Evolutionary conservation across 2,888 invertebrate species (phyloP).

Genomic region (Eupeodes luniger): DNA sequence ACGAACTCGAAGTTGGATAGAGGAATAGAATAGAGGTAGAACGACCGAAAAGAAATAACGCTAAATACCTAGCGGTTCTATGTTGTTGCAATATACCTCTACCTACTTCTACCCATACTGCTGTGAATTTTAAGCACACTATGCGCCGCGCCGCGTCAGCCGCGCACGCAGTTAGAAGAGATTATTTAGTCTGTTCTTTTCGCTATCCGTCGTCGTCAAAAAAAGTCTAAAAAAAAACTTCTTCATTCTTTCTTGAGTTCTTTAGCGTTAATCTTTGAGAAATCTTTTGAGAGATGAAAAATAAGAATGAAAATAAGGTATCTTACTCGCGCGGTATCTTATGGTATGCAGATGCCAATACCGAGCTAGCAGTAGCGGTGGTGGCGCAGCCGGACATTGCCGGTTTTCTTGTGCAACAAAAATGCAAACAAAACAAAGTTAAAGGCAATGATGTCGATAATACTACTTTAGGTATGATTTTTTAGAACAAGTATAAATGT

Average conservation of each 20-base stretch:
- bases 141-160: background rate
- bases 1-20: background rate
- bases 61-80: slow-evolving; percentile 75
- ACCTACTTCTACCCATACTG: slow-evolving; percentile 31
- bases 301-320: slow-evolving; percentile 23
- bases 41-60: slow-evolving; percentile 51
- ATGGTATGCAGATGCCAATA: slow-evolving; percentile 50
- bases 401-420: background rate
- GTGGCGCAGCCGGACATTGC: background rate
- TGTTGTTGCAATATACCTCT: slow-evolving; percentile 15
- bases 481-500: background rate
- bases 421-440: slow-evolving; percentile 12
- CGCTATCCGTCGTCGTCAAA: slow-evolving; percentile 10
- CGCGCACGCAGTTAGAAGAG: slow-evolving; percentile 33
- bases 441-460: background rate
- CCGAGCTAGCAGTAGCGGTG: too few species aligned
- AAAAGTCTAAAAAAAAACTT: background rate
- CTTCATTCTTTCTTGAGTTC: slow-evolving; percentile 17
- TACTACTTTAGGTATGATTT: background rate
- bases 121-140: slow-evolving; percentile 36
- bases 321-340: slow-evolving; percentile 27
- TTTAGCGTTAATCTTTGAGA: slow-evolving; percentile 18
- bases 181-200: slow-evolving; percentile 36
- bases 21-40: slow-evolving; percentile 47
- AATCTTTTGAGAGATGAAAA: slow-evolving; percentile 36